These are phyloP conservation scores for Acanthornis magna DNA, from an alignment of 2,797 vertebrate species.

Conservation along the genomic window DNA sequence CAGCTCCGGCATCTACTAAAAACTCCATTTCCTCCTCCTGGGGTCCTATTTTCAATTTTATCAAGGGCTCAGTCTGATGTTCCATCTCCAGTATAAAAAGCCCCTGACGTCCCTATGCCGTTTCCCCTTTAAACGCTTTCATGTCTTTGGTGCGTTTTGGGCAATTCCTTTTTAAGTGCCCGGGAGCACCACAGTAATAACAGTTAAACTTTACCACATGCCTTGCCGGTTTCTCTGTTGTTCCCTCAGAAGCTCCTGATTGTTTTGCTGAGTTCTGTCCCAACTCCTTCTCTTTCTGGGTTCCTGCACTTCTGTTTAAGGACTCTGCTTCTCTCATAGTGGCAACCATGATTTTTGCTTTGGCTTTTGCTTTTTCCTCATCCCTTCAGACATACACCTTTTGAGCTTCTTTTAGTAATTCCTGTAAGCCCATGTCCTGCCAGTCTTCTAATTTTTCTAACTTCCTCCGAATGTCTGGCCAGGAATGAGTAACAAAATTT, in stretches of 20 bases:
- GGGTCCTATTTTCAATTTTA: too few relatives aligned
- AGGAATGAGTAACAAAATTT: too few relatives aligned
- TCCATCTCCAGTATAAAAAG: too few relatives aligned
- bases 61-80: too few relatives aligned
- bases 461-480: too few relatives aligned
- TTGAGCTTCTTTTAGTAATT: too few relatives aligned
- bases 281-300: neutral
- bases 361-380: neutral
- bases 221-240: neutral
- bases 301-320: neutral
- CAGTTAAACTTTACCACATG: neutral
- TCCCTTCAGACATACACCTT: neutral
- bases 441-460: too few relatives aligned
- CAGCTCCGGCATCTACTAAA: too few relatives aligned
- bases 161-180: neutral
- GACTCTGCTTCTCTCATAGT: neutral
- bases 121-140: neutral
- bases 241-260: neutral
- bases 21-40: too few relatives aligned
- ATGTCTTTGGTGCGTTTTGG: rapidly evolving
- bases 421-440: too few relatives aligned
- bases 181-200: neutral
- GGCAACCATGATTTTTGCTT: neutral
- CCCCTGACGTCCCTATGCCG: neutral
- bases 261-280: too few relatives aligned